Evolutionary conservation across 1,140 invertebrate species (phyloP).

Genomic region (Samia ricini): DNA sequence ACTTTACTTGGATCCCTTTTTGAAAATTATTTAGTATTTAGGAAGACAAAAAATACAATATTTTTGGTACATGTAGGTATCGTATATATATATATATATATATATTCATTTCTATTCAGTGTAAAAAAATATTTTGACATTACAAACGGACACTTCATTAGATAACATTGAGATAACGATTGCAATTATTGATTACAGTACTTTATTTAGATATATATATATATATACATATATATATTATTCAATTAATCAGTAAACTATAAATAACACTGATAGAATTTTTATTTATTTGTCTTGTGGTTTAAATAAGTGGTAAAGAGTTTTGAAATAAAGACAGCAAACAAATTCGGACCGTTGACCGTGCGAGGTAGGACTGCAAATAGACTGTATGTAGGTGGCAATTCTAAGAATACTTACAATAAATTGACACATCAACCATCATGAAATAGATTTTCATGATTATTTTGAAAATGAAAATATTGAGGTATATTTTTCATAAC

Average conservation of each 20-base stretch:
- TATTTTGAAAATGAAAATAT: not conserved
- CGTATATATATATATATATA: no score
- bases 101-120: no score
- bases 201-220: no score
- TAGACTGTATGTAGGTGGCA: slow-evolving; percentile 54
- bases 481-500: no score
- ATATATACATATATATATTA: not conserved
- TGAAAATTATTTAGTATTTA: no score
- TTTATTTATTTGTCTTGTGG: not conserved
- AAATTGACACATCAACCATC: slow-evolving; percentile 22
- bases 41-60: no score
- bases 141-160: no score
- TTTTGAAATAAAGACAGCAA: slow-evolving; percentile 6
- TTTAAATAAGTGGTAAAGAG: not conserved
- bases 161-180: no score
- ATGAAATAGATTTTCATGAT: slow-evolving; percentile 17
- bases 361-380: slow-evolving; percentile 44
- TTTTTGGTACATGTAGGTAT: no score
- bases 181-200: no score
- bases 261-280: not conserved
- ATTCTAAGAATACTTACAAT: slow-evolving; percentile 51
- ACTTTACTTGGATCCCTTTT: no score
- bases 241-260: not conserved
- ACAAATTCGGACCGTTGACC: slow-evolving; percentile 41
- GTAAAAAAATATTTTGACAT: no score